Conservation (phyloP, 2,888 invertebrate genomes). For the Osedax fenrisi region DNA sequence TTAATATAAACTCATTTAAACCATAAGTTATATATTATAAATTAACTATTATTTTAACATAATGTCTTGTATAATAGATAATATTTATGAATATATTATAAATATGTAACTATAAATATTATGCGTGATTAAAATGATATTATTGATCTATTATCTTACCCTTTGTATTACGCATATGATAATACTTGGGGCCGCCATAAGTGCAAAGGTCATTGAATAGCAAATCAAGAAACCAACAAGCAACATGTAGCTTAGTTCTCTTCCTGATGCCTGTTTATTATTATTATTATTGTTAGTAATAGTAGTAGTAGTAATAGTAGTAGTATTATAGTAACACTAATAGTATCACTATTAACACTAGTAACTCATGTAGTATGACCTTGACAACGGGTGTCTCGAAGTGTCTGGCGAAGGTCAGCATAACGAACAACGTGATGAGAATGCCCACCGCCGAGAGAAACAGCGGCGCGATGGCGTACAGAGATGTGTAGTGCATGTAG, state of each 20-base stretch:
- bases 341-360: too few relatives aligned
- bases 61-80: too few relatives aligned
- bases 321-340: too few relatives aligned
- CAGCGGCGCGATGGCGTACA: conserved; percentile 59
- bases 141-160: neutral
- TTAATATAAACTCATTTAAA: too few relatives aligned
- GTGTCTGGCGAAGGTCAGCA: conserved; percentile 57
- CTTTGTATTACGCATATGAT: conserved; percentile 53
- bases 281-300: too few relatives aligned
- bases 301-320: too few relatives aligned
- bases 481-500: conserved; percentile 46
- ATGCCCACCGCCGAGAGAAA: conserved; percentile 59
- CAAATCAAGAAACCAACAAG: conserved; percentile 58
- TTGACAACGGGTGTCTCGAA: conserved; percentile 61
- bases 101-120: too few relatives aligned
- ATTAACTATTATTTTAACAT: too few relatives aligned
- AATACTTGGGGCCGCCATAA: conserved; percentile 56
- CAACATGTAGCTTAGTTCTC: conserved; percentile 59
- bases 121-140: too few relatives aligned
- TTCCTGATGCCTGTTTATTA: conserved; percentile 55
- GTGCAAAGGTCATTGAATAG: conserved; percentile 58
- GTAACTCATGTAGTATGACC: conserved; percentile 27
- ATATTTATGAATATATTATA: too few relatives aligned
- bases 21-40: too few relatives aligned
- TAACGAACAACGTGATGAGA: conserved; percentile 56